These are phyloP conservation scores for Bungarus multicinctus DNA, from an alignment of 2,113 vertebrate genomes.

Conservation along the genomic window DNA sequence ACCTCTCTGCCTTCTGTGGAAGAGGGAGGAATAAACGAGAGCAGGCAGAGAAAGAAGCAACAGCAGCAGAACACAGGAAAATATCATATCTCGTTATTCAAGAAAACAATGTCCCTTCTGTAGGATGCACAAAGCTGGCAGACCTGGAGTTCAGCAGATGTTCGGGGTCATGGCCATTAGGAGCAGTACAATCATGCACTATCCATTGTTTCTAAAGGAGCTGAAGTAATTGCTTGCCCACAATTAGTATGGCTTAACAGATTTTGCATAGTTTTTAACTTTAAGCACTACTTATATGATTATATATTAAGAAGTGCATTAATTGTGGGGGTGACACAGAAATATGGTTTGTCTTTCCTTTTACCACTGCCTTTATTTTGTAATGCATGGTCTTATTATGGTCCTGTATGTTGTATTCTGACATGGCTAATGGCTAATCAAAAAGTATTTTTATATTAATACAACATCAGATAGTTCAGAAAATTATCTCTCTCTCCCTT, in stretches of 20 bases:
- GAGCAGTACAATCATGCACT: not conserved
- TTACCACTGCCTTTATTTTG: not conserved
- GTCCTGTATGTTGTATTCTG: not conserved
- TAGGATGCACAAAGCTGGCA: conserved; percentile 34
- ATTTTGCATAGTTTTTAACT: not conserved
- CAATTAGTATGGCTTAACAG: not conserved
- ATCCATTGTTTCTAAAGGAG: not conserved
- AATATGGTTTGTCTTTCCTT: not conserved
- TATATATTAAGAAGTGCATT: not conserved
- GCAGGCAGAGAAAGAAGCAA: conserved; percentile 9
- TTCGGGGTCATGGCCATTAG: conserved; percentile 17
- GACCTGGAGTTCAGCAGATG: conserved; percentile 29
- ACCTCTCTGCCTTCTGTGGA: not conserved
- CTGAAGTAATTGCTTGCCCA: not conserved
- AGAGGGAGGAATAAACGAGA: not conserved
- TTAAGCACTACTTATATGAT: not conserved
- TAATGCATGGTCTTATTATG: not conserved
- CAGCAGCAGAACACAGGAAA: conserved; percentile 42
- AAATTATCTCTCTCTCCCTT: not conserved
- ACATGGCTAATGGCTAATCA: not conserved
- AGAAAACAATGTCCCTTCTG: conserved; percentile 42
- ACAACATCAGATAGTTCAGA: not conserved
- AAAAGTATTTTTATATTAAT: not conserved
- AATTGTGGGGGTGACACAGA: not conserved
- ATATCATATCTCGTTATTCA: conserved; percentile 6